Evolutionary conservation across 37 sponge, comb jelly and placozoan genomes (phyloP).

Genomic region (Ianthella basta): DNA sequence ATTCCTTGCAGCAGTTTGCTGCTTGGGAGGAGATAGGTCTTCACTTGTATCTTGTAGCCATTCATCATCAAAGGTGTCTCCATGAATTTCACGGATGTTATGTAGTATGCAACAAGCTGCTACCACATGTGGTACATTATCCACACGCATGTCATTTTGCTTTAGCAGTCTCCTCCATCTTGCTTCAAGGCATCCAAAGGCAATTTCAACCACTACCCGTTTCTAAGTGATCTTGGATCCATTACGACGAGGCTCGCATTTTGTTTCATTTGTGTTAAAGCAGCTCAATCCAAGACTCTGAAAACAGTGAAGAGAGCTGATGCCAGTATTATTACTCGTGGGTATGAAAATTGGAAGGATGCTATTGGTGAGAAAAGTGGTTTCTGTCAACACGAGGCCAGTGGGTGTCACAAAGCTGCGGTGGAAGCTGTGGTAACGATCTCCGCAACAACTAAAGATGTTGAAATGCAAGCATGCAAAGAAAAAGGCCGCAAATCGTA

Average conservation of each 20-base stretch:
- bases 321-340: slow-evolving; percentile 22
- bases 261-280: slow-evolving; percentile 30
- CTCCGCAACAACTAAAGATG: slow-evolving; percentile 5
- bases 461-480: slow-evolving; percentile 2
- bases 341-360: slow-evolving; percentile 25
- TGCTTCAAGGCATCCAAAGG: slow-evolving; percentile 35
- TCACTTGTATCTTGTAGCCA: slow-evolving; percentile 25
- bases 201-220: slow-evolving; percentile 21
- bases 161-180: slow-evolving; percentile 22
- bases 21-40: no score
- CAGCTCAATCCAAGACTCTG: slow-evolving; percentile 17
- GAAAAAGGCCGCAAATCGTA: slow-evolving; percentile 19
- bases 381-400: not conserved
- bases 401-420: slow-evolving; percentile 21
- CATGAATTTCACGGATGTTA: slow-evolving; percentile 18
- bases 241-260: slow-evolving; percentile 29
- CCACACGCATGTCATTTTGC: not conserved
- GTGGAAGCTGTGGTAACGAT: slow-evolving; percentile 32
- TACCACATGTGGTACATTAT: slow-evolving; percentile 11
- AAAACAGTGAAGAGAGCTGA: slow-evolving; percentile 10
- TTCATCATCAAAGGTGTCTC: slow-evolving; percentile 5
- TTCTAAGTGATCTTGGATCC: no score
- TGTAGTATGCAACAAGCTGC: not conserved
- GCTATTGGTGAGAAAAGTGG: slow-evolving; percentile 10
- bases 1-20: not conserved